Evolutionary conservation across 2,113 vertebrate species (phyloP).

Genomic region (Rhombomys opimus): DNA sequence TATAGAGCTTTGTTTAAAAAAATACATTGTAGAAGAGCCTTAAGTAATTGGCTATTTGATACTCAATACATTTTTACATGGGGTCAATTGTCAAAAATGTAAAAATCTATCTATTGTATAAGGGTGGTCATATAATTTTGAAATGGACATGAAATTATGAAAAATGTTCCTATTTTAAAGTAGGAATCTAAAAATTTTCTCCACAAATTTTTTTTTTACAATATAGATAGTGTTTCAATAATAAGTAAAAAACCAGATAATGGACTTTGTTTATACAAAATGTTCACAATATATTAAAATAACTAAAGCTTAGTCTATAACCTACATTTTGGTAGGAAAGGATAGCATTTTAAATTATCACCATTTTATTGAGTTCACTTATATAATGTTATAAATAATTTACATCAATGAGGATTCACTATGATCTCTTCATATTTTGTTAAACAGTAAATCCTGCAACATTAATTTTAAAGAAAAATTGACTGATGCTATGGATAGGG

Average conservation of each 20-base stretch:
- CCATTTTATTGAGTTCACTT: neutral
- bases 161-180: neutral
- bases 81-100: neutral
- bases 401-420: neutral
- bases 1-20: neutral
- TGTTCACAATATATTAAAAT: neutral
- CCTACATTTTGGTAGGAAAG: neutral
- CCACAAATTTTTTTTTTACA: neutral
- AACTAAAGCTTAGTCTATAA: neutral
- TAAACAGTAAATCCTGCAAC: neutral
- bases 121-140: neutral
- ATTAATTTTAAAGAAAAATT: neutral
- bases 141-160: neutral
- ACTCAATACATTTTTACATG: conserved; percentile 7
- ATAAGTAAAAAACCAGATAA: neutral
- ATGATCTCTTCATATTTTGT: neutral
- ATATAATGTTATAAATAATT: neutral
- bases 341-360: neutral
- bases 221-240: neutral
- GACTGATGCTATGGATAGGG: neutral
- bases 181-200: neutral
- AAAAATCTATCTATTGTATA: neutral
- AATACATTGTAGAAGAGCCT: neutral
- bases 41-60: conserved; percentile 26
- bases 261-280: neutral